Evolutionary conservation across 2,113 vertebrate genomes (phyloP).

Genomic region (Rafetus swinhoei): DNA sequence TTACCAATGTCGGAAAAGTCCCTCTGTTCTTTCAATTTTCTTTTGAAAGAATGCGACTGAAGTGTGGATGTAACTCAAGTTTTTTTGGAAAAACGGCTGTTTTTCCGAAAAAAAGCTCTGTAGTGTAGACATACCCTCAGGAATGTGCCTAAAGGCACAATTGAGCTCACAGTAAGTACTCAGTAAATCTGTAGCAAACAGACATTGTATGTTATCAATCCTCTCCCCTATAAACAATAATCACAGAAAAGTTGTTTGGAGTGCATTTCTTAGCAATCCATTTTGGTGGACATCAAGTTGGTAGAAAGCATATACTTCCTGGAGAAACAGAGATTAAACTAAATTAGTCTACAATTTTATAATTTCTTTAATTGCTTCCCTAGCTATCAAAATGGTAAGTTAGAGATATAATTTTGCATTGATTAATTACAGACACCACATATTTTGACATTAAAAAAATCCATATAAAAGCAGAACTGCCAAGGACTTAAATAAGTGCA

Average conservation of each 20-base stretch:
- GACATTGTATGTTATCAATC: neutral
- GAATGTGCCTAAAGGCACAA: too few relatives aligned
- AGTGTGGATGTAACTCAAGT: too few relatives aligned
- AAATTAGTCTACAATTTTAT: conserved; percentile 61
- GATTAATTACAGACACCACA: conserved; percentile 73
- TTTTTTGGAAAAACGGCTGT: too few relatives aligned
- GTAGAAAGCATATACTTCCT: conserved; percentile 61
- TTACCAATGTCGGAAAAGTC: too few relatives aligned
- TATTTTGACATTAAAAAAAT: conserved; percentile 74
- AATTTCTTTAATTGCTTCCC: conserved; percentile 47
- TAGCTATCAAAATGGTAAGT: conserved; percentile 71
- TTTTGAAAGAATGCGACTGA: too few relatives aligned
- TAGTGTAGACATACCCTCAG: too few relatives aligned
- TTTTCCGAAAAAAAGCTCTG: too few relatives aligned
- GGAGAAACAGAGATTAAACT: conserved; percentile 63
- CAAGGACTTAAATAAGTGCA: conserved; percentile 55
- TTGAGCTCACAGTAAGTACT: fast-evolving
- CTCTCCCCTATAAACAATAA: neutral
- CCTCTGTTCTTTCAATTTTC: too few relatives aligned
- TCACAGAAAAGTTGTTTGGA: neutral
- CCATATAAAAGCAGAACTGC: conserved; percentile 65
- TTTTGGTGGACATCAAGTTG: conserved; percentile 7
- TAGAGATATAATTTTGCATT: conserved; percentile 66
- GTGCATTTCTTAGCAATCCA: fast-evolving
- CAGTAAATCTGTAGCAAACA: fast-evolving